These are phyloP conservation scores for Valencia hispanica DNA, from an alignment of 2,797 vertebrate genomes.

Conservation along the genomic window DNA sequence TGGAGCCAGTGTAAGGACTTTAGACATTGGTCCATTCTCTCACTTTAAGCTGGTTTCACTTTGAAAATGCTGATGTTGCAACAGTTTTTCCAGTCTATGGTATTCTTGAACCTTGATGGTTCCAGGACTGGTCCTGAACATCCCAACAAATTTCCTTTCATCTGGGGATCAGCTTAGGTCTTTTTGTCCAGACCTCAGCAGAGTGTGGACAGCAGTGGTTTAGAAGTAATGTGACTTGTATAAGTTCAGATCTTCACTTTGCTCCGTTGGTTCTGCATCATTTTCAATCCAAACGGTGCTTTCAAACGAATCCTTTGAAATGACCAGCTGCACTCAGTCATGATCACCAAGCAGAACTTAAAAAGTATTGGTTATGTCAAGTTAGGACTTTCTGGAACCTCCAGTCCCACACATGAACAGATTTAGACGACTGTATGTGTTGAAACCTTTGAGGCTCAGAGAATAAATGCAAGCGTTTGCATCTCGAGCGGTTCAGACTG, in stretches of 20 bases:
- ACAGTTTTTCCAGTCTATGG: too few species aligned
- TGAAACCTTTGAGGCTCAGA: background rate
- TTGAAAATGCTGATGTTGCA: too few species aligned
- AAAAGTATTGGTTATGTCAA: background rate
- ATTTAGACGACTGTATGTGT: background rate
- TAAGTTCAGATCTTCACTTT: background rate
- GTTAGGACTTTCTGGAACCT: background rate
- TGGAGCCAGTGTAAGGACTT: too few species aligned
- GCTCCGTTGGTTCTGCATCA: background rate
- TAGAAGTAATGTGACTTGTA: background rate
- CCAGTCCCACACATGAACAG: background rate
- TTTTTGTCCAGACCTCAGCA: too few species aligned
- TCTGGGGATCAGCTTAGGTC: too few species aligned
- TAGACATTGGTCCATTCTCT: too few species aligned
- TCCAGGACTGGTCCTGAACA: too few species aligned
- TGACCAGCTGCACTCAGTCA: background rate
- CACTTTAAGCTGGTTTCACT: too few species aligned
- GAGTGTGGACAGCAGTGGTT: background rate
- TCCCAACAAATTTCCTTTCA: too few species aligned
- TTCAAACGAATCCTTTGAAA: background rate
- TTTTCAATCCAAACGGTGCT: background rate
- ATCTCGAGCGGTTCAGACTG: too few species aligned
- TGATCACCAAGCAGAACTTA: too few species aligned
- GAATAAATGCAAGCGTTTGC: background rate
- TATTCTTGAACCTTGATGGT: too few species aligned